phyloP scores from a whole-genome alignment of 2,113 vertebrate species.

The Meriones unguiculatus region DNA sequence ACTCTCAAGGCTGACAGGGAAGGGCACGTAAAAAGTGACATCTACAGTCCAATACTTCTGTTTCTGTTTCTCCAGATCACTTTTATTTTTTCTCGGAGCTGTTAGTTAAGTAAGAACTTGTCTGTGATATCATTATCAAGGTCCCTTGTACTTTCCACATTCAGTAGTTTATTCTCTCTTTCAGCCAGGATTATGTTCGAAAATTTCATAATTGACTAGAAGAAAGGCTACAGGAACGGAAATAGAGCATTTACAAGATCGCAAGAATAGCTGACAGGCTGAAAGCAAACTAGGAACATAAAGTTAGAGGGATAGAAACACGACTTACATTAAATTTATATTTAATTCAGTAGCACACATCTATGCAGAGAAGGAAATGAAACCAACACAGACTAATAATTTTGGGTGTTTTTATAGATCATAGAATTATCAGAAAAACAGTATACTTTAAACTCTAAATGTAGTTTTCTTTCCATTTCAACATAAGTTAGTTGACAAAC shows the following conservation, averaged over 20 bases:
- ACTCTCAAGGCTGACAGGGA: rapidly evolving
- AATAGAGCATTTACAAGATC: neutral
- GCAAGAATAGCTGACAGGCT: neutral
- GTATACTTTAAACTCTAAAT: neutral
- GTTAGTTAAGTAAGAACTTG: constrained; percentile 2
- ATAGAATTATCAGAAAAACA: neutral
- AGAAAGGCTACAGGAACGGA: constrained; percentile 12
- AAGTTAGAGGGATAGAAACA: neutral
- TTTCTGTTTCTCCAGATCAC: neutral
- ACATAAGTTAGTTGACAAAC: neutral
- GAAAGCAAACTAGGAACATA: neutral
- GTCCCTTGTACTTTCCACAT: neutral
- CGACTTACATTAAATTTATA: constrained; percentile 14
- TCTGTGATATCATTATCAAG: neutral
- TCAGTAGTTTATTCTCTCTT: neutral
- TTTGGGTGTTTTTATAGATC: constrained; percentile 45
- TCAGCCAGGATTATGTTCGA: constrained; percentile 12
- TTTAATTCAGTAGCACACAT: constrained; percentile 33
- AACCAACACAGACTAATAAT: neutral
- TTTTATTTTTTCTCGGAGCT: neutral
- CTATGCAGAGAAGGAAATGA: neutral
- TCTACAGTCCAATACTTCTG: neutral
- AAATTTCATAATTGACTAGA: constrained; percentile 1
- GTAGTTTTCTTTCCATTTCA: neutral
- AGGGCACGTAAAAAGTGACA: neutral